Evolutionary conservation across 2,113 vertebrate genomes (phyloP).

Genomic region (Myrmecobius fasciatus): DNA sequence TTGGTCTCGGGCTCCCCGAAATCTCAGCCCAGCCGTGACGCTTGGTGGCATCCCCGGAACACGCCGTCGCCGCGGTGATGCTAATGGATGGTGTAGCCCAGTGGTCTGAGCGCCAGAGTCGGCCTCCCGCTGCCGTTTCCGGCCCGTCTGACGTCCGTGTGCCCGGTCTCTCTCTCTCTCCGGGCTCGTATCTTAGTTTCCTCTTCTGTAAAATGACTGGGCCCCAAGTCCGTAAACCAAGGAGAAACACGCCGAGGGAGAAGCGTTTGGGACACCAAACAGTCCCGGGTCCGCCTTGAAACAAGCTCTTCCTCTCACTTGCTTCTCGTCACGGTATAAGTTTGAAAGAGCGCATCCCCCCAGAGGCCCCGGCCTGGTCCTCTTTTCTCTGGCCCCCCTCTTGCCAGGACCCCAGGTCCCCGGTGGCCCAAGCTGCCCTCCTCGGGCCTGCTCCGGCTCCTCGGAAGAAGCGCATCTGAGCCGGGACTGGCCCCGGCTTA

Average conservation of each 20-base stretch:
- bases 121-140: not conserved
- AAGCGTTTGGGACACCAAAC: not conserved
- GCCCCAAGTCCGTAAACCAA: not conserved
- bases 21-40: not conserved
- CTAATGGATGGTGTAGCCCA: fast-evolving
- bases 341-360: fast-evolving
- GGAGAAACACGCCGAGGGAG: not conserved
- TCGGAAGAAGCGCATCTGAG: no score
- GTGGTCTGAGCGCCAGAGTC: not conserved
- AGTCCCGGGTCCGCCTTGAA: no score
- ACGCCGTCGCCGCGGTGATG: no score
- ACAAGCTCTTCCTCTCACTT: not conserved
- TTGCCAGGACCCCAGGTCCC: no score
- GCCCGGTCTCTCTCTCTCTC: not conserved
- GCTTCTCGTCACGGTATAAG: fast-evolving
- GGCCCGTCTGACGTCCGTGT: not conserved
- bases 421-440: no score
- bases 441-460: no score
- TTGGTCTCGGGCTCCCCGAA: not conserved
- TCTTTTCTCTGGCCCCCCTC: no score
- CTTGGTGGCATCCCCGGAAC: not conserved
- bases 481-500: no score
- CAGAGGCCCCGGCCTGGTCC: no score
- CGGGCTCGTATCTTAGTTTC: not conserved
- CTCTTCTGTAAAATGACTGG: not conserved